Conservation (phyloP, 1,140 invertebrate species). For the Drosophila rufa region DNA sequence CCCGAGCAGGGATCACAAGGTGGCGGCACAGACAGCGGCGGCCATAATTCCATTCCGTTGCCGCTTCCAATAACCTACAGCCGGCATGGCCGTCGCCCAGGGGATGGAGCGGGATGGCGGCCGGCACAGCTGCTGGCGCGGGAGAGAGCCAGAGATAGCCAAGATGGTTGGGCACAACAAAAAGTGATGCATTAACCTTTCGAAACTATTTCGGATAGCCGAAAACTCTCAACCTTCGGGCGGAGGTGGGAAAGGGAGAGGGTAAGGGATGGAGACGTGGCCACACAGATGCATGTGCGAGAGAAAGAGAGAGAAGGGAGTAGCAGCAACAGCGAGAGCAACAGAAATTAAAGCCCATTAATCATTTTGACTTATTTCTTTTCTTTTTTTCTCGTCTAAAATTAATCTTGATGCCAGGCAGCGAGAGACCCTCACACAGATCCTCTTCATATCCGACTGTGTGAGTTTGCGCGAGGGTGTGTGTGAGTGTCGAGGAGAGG, state of each 20-base stretch:
- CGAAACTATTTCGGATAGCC: slow-evolving; percentile 56
- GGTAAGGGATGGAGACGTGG: slow-evolving; percentile 5
- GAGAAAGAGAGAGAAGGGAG: slow-evolving; percentile 16
- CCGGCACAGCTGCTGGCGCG: slow-evolving; percentile 10
- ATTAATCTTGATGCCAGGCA: slow-evolving; percentile 83
- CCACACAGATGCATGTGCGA: slow-evolving; percentile 26
- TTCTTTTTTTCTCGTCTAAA: slow-evolving; percentile 82
- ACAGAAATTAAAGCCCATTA: slow-evolving; percentile 83
- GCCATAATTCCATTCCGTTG: slow-evolving; percentile 41
- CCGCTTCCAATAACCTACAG: slow-evolving; percentile 28
- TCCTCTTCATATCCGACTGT: slow-evolving; percentile 16
- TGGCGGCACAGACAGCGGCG: slow-evolving; percentile 28
- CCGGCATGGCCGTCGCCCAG: slow-evolving; percentile 37
- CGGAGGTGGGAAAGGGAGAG: slow-evolving; percentile 24
- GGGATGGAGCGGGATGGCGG: slow-evolving; percentile 22
- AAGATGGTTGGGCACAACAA: slow-evolving; percentile 56
- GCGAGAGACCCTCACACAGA: slow-evolving; percentile 45
- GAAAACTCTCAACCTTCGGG: slow-evolving; percentile 29
- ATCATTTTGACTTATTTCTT: slow-evolving; percentile 85
- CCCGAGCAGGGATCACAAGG: slow-evolving; percentile 31
- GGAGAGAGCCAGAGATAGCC: slow-evolving; percentile 21
- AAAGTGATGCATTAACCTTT: slow-evolving; percentile 65
- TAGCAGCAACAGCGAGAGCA: slow-evolving; percentile 34
- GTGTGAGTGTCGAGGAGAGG: slow-evolving; percentile 21
- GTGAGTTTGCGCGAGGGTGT: slow-evolving; percentile 1